Conservation (phyloP, 2,113 vertebrate species). For the Podocnemis expansa region DNA sequence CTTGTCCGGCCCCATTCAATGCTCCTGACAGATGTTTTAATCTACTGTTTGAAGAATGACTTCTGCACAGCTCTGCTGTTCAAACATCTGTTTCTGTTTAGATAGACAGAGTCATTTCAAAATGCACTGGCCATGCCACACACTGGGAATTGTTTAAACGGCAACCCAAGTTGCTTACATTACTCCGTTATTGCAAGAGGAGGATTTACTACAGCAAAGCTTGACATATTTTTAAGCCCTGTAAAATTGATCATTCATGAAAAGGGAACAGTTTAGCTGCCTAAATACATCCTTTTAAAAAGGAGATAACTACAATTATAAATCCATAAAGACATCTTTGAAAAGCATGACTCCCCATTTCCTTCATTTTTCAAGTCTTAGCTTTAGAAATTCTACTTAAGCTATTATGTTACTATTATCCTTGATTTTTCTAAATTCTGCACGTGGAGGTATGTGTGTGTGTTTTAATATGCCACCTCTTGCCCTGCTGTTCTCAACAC, state of each 20-base stretch:
- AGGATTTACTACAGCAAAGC: constrained; percentile 71
- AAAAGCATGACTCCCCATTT: constrained; percentile 28
- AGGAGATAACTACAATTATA: constrained; percentile 29
- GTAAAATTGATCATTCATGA: constrained; percentile 66
- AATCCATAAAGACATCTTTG: constrained; percentile 36
- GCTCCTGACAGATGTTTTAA: constrained; percentile 81
- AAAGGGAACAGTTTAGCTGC: constrained; percentile 56
- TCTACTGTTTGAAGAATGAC: constrained; percentile 78
- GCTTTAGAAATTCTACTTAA: not conserved
- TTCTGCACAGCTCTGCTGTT: constrained; percentile 67
- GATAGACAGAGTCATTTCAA: constrained; percentile 74
- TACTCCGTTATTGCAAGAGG: constrained; percentile 64
- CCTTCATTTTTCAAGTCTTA: not conserved
- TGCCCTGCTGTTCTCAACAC: constrained; percentile 39
- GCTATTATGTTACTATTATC: not conserved
- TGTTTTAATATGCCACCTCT: constrained; percentile 44
- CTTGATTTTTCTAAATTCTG: constrained; percentile 14
- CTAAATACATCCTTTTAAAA: constrained; percentile 53
- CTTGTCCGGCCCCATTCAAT: constrained; percentile 55
- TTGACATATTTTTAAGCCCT: constrained; percentile 67
- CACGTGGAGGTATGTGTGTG: not conserved
- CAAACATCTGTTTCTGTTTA: constrained; percentile 84
- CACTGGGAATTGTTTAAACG: constrained; percentile 76
- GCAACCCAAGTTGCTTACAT: constrained; percentile 71
- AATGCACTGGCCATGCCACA: constrained; percentile 71